Evolutionary conservation across 2,113 vertebrate species (phyloP).

Genomic region (Taxidea taxus): DNA sequence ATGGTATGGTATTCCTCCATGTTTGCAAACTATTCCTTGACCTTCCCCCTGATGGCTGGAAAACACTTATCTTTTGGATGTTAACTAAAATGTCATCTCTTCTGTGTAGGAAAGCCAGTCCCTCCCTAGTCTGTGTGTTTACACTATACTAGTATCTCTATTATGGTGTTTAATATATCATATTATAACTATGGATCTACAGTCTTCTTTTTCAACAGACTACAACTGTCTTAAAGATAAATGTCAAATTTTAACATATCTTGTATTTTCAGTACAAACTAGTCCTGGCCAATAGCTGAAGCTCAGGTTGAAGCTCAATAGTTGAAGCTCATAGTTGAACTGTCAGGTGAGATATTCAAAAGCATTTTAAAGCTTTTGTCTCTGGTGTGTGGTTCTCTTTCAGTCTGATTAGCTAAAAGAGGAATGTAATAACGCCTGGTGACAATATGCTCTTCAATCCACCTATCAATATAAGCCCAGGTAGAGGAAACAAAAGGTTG

Average conservation of each 20-base stretch:
- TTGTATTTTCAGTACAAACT: neutral
- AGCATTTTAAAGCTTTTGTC: neutral
- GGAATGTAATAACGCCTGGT: neutral
- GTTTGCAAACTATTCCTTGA: neutral
- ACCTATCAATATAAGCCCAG: neutral
- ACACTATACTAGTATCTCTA: neutral
- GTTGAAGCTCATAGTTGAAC: neutral
- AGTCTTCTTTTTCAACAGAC: neutral
- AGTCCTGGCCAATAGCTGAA: neutral
- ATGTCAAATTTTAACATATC: neutral
- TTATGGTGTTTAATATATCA: neutral
- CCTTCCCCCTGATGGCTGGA: neutral
- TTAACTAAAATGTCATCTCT: neutral
- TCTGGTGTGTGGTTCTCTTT: neutral
- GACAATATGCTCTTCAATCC: neutral
- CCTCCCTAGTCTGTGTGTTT: neutral
- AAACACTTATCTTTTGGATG: neutral
- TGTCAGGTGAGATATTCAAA: neutral
- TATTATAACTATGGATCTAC: neutral
- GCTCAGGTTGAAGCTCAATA: neutral
- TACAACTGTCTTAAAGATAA: neutral
- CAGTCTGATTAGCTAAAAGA: neutral
- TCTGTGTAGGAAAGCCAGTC: neutral
- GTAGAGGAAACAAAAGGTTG: neutral
- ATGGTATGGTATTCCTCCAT: neutral